phyloP scores from a whole-genome alignment of 2,888 invertebrate genomes.

The Sphaeridia pumilis region DNA sequence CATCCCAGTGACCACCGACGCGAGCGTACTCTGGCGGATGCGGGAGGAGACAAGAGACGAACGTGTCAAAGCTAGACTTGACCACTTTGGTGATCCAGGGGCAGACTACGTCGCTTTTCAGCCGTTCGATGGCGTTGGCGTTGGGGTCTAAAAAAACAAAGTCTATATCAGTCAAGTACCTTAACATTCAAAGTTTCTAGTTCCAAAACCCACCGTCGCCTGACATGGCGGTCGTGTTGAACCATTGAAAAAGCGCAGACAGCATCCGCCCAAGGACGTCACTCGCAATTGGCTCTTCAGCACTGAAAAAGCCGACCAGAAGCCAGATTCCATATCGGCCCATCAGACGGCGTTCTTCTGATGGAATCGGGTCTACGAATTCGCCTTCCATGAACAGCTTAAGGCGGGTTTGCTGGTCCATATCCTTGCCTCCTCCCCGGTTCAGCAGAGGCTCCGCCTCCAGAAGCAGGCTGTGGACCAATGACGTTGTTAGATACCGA shows the following conservation, averaged over 20 bases:
- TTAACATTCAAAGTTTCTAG: background rate
- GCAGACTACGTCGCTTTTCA: constrained; percentile 85
- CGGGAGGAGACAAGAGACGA: constrained; percentile 85
- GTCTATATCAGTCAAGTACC: background rate
- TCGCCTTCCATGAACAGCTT: constrained; percentile 35
- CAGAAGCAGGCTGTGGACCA: constrained; percentile 62
- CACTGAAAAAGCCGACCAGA: constrained; percentile 57
- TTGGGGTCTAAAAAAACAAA: constrained; percentile 42
- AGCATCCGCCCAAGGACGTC: constrained; percentile 69
- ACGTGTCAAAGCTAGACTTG: constrained; percentile 71
- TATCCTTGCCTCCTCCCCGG: constrained; percentile 29
- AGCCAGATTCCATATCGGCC: constrained; percentile 96
- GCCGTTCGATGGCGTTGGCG: constrained; percentile 77
- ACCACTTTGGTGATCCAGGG: constrained; percentile 79
- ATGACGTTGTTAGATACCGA: too few relatives aligned
- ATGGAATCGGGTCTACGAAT: constrained; percentile 52
- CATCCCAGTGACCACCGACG: constrained; percentile 94
- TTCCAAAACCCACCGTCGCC: constrained; percentile 56
- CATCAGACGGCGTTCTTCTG: constrained; percentile 78
- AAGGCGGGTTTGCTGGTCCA: constrained; percentile 32
- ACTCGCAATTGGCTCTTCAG: constrained; percentile 34
- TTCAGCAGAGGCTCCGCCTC: constrained; percentile 76
- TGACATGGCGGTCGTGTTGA: constrained; percentile 92
- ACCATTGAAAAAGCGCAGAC: constrained; percentile 98
- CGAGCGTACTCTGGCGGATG: constrained; percentile 92